Conservation (phyloP, 1,140 invertebrate species). For the Pectinophora gossypiella region DNA sequence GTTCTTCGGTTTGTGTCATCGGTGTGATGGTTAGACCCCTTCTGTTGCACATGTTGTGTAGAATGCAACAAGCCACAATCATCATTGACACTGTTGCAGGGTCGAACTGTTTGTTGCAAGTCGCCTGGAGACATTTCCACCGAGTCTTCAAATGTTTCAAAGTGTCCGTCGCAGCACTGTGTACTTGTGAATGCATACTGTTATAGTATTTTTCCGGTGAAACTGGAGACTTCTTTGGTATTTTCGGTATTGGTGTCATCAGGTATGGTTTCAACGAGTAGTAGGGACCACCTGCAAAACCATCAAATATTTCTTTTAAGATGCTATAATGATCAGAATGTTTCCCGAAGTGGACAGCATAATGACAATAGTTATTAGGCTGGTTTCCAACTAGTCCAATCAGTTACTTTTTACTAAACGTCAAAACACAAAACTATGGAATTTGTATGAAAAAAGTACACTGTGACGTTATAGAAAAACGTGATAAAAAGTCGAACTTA, state of each 20-base stretch:
- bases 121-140: slow-evolving; percentile 60
- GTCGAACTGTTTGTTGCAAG: slow-evolving; percentile 57
- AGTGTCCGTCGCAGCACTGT: slow-evolving; percentile 33
- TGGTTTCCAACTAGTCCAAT: too few species aligned
- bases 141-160: slow-evolving; percentile 58
- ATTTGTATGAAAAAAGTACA: too few species aligned
- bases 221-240: slow-evolving; percentile 55
- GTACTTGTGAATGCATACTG: slow-evolving; percentile 43
- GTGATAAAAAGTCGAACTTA: too few species aligned
- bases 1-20: slow-evolving; percentile 53
- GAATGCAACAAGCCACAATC: slow-evolving; percentile 52
- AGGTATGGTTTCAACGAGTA: slow-evolving; percentile 53
- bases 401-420: too few species aligned
- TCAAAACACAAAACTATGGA: too few species aligned
- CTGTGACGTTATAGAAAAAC: too few species aligned
- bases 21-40: slow-evolving; percentile 28
- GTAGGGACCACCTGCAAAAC: slow-evolving; percentile 41
- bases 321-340: too few species aligned
- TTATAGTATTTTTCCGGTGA: slow-evolving; percentile 61
- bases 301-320: neutral
- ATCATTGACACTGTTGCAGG: slow-evolving; percentile 42
- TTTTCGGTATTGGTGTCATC: slow-evolving; percentile 60
- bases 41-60: slow-evolving; percentile 53
- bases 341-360: too few species aligned
- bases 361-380: too few species aligned